Evolutionary conservation across 2,797 vertebrate genomes (phyloP), one percentile per base, ranked within the genome.

Genomic region (Echeneis naucrates): DNA sequence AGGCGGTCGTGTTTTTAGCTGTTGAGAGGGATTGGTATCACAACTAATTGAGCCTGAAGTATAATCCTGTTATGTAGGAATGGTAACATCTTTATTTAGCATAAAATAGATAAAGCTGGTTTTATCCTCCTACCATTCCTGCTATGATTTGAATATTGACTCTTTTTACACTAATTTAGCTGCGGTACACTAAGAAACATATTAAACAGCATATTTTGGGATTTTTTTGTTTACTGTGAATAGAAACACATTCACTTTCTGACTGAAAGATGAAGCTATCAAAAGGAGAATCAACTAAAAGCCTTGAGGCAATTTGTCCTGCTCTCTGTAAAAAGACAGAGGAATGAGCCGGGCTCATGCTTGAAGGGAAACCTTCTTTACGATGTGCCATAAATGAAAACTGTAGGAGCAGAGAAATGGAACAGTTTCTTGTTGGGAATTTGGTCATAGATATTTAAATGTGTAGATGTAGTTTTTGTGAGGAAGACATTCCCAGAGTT

Each of bases 1-100:
- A 2, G 88, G 88, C 1, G 82, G 92, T 8, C 93, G 72, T 4
- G 92, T 95, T 50, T 95, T 95, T 74, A 96, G 93, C 80, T 95
- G 92, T 68, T 95, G 91, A 92, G 47, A 4, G 8, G 42, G 7
- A 24, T 8, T 7, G 8, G 23, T 7, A 24, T 16, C 13, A 47
- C 23, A 21, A 64, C 26, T 38, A 38, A 21, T 19, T 51, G 11
- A 24, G 12, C 8, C 1, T 38, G 38, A 32, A 12, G 40, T 57
- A 27, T 33, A 72, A 48, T 52, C 40, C 4, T 32, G 8, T 58
- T 38, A 21, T 24, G 7, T 64, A 40, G 12, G 17, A 13, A 40
- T 44, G 23, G 1, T 47, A 45, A 37, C 10, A 35, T 26, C 23
- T 32, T 35, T 30, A 5, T 56, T 21, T 52, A 45, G 37, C 26